Conservation (phyloP, 2,888 invertebrate genomes). For the Anorthoa munda region DNA sequence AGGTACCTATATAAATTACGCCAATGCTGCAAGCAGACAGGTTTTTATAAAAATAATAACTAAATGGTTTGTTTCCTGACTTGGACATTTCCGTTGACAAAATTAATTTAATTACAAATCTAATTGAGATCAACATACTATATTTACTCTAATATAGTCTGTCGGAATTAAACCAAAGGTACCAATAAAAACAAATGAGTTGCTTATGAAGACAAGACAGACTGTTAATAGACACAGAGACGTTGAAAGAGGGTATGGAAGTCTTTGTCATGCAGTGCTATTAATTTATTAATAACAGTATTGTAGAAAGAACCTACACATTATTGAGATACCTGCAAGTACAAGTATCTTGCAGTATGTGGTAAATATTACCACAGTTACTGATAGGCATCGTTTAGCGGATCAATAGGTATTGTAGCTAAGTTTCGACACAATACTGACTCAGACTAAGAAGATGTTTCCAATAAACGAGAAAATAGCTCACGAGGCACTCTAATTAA, state of each 20-base stretch:
- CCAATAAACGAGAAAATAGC: slow-evolving; percentile 22
- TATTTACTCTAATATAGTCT: not conserved
- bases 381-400: slow-evolving; percentile 56
- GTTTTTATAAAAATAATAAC: not conserved
- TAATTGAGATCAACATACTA: not conserved
- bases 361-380: slow-evolving; percentile 54
- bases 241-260: no score
- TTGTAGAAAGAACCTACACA: not conserved
- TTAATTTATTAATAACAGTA: no score
- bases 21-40: not conserved
- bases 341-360: slow-evolving; percentile 14
- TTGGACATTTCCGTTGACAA: not conserved
- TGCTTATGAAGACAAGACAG: not conserved
- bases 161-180: not conserved
- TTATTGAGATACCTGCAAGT: not conserved
- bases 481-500: slow-evolving; percentile 47
- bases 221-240: no score
- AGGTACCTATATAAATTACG: no score
- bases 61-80: slow-evolving; percentile 12
- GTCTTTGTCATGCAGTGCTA: no score
- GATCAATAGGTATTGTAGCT: slow-evolving; percentile 45
- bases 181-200: not conserved
- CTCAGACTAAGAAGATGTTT: slow-evolving; percentile 48
- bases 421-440: slow-evolving; percentile 54
- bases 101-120: not conserved